phyloP scores from a whole-genome alignment of 2,888 invertebrate species.

The Lasioglossum marginatum region DNA sequence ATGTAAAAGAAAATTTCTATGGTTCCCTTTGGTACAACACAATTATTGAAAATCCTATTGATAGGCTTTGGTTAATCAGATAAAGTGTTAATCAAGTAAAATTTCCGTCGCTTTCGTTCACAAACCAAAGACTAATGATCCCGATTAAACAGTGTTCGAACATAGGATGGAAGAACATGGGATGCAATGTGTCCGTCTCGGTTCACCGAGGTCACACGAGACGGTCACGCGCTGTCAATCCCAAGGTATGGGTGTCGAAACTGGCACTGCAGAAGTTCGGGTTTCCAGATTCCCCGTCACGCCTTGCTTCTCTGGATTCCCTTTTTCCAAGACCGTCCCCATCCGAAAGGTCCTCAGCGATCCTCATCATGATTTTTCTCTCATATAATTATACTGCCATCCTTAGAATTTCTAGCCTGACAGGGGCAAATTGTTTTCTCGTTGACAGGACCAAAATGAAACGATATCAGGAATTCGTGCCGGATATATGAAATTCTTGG shows the following conservation, averaged over 20 bases:
- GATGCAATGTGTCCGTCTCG: slow-evolving; percentile 71
- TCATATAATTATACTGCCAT: not conserved
- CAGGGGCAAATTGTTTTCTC: not conserved
- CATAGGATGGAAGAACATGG: slow-evolving; percentile 15
- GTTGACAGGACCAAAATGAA: slow-evolving; percentile 2
- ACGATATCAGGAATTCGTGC: slow-evolving; percentile 23
- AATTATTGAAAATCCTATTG: too few relatives aligned
- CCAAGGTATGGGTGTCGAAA: slow-evolving; percentile 74
- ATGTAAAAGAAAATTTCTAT: too few relatives aligned
- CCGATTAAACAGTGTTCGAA: not conserved
- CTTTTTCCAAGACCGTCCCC: not conserved
- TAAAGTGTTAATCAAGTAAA: not conserved
- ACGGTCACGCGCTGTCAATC: slow-evolving; percentile 74
- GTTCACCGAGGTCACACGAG: slow-evolving; percentile 69
- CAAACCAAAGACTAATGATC: not conserved
- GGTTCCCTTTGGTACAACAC: too few relatives aligned
- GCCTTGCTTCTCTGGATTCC: not conserved
- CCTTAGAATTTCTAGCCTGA: not conserved
- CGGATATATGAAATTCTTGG: slow-evolving; percentile 59
- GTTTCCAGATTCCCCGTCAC: slow-evolving; percentile 49
- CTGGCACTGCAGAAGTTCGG: slow-evolving; percentile 54
- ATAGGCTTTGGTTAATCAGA: too few relatives aligned
- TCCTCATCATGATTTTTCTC: not conserved
- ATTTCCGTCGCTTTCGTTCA: not conserved
- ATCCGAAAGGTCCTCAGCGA: not conserved